A percentile compares a stretch with the other conserved stretches of the same genome.
These are phyloP conservation scores for Brachionichthys hirsutus DNA, from an alignment of 2,113 vertebrate species.

Conservation along the genomic window DNA sequence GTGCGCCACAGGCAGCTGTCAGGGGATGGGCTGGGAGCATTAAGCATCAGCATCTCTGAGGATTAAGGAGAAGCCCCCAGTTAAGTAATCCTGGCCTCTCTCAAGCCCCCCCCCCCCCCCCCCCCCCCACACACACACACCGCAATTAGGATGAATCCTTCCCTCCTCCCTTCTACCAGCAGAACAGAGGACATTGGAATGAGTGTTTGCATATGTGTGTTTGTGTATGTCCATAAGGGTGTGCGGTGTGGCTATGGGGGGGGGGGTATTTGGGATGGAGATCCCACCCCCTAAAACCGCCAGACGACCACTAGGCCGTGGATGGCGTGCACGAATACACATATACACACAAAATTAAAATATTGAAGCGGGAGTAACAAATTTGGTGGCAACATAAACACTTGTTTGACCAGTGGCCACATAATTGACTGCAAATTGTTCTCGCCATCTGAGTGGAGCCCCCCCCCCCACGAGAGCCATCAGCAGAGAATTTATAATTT, in stretches of 20 bases:
- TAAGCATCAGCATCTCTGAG: slow-evolving; percentile 73
- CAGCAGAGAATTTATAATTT: slow-evolving; percentile 19
- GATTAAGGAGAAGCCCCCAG: slow-evolving; percentile 72
- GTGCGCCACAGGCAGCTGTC: slow-evolving; percentile 44
- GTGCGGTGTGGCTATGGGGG: slow-evolving; percentile 47
- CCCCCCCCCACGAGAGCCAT: slow-evolving; percentile 35
- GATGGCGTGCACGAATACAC: slow-evolving; percentile 22
- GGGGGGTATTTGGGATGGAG: slow-evolving; percentile 63
- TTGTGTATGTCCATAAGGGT: slow-evolving; percentile 24
- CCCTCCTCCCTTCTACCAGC: slow-evolving; percentile 53
- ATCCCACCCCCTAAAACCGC: slow-evolving; percentile 58
- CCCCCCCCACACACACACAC: no score
- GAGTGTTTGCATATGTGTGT: slow-evolving; percentile 31
- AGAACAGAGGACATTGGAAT: slow-evolving; percentile 41
- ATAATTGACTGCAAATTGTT: slow-evolving; percentile 52
- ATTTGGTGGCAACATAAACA: slow-evolving; percentile 67
- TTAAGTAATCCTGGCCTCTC: slow-evolving; percentile 76
- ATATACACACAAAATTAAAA: slow-evolving; percentile 38
- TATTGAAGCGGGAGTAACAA: slow-evolving; percentile 62
- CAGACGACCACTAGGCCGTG: slow-evolving; percentile 63
- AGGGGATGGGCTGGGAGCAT: slow-evolving; percentile 62
- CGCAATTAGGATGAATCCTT: slow-evolving; percentile 75
- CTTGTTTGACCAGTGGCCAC: slow-evolving; percentile 66
- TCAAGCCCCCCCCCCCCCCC: slow-evolving; percentile 71
- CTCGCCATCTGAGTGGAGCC: slow-evolving; percentile 43